Evolutionary conservation across 2,888 invertebrate species (phyloP), one percentile per base, ranked within the genome.

Genomic region (Xestoiulus laeticollis): DNA sequence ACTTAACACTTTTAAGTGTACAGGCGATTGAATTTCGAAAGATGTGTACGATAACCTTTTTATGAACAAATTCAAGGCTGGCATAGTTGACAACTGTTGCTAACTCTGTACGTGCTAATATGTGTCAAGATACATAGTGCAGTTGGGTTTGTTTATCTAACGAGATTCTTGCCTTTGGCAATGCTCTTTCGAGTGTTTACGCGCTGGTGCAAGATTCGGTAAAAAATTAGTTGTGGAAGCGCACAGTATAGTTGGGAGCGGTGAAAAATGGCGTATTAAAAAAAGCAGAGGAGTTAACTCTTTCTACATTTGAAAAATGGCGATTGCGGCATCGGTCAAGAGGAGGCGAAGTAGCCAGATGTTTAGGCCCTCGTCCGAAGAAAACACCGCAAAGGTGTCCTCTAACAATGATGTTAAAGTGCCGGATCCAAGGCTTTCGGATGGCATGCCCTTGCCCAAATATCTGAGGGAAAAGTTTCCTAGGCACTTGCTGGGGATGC

Each of bases 391-490:
- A 10, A 84, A 84, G 43, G 3, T 43, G 84, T 43, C 22, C 0
- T n/a, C 43, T 32, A 12, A 84, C 22, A 84, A 84, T 16, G 84
- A 33, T 1, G 19, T 84, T 1, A 44, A 44, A 30, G 32, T n/a
- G 30, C 44, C 86, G 8, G 86, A 86, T 48, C 86, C 86, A 8
- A n/a, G 48, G 32, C 48, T 86, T 38, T 38, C 43, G 32, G 86
- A 44, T n/a, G 86, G 86, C 38, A 86, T 86, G 86, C 86, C 86
- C 19, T 53, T 86, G 44, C 86, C 86, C 5, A 44, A 43, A 48
- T 30, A 44, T 48, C 16, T 86, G 19, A 86, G 86, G 26, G 43
- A 44, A 48, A 43, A 44, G 32, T 86, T 86, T 48, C 86, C 86
- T 22, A 19, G 44, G 12, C 32, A 86, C 48, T 16, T 86, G 19